A percentile compares a stretch with the other conserved stretches of the same genome.
Conservation (phyloP, 2,113 vertebrate genomes). For the Brachyhypopomus occidentalis region DNA sequence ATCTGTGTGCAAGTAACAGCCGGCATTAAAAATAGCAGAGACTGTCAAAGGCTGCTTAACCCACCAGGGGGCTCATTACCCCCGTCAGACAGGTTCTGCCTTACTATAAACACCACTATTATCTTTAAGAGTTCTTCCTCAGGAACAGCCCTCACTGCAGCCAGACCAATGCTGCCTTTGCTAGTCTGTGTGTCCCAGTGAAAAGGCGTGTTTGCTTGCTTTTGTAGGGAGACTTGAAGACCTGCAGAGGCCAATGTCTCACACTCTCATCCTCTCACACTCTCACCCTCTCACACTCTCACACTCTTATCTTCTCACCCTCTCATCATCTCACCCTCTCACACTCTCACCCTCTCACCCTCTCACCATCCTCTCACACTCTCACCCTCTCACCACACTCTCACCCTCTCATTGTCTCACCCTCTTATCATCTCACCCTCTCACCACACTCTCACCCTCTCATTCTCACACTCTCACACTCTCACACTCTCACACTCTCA, state of each 20-base stretch:
- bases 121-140: constrained; percentile 45
- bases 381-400: too few relatives aligned
- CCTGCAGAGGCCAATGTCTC: not conserved
- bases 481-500: too few relatives aligned
- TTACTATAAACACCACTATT: constrained; percentile 63
- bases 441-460: too few relatives aligned
- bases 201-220: not conserved
- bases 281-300: too few relatives aligned
- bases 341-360: too few relatives aligned
- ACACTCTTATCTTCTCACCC: too few relatives aligned
- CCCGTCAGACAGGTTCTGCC: constrained; percentile 52
- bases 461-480: too few relatives aligned
- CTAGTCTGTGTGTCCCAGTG: not conserved
- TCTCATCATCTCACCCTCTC: too few relatives aligned
- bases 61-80: constrained; percentile 50
- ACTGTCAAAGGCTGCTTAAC: constrained; percentile 51
- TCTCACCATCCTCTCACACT: too few relatives aligned
- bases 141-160: not conserved
- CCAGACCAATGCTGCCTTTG: not conserved
- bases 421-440: too few relatives aligned
- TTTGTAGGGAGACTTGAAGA: not conserved
- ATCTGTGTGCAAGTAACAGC: constrained; percentile 13
- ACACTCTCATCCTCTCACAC: too few relatives aligned
- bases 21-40: constrained; percentile 39
- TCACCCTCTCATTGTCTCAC: too few relatives aligned